Conservation (phyloP, 1,140 invertebrate genomes). For the Caligus rogercresseyi region DNA sequence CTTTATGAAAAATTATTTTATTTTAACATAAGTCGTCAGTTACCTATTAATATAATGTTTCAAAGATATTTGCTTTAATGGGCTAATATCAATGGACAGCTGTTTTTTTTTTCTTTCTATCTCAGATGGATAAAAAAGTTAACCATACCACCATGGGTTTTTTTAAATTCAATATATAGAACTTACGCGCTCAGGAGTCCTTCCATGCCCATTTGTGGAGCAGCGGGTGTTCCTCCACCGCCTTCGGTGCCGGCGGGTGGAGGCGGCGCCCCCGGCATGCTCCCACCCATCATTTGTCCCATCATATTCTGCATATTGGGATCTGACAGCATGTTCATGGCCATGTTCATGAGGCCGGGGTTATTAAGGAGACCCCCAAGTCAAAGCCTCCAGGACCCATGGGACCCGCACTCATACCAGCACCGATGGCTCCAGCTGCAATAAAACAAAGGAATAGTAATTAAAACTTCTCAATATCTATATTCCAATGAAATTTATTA, state of each 20-base stretch:
- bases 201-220: slow-evolving; percentile 20
- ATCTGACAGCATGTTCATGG: slow-evolving; percentile 53
- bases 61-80: no score
- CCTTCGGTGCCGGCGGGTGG: slow-evolving; percentile 20
- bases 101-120: no score
- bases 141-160: no score
- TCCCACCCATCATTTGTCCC: slow-evolving; percentile 29
- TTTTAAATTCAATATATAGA: no score
- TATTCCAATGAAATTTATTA: no score
- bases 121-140: no score
- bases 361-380: slow-evolving; percentile 46
- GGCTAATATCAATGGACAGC: no score
- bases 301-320: slow-evolving; percentile 53
- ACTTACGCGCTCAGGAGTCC: slow-evolving; percentile 23
- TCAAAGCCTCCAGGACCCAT: slow-evolving; percentile 31
- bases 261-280: slow-evolving; percentile 19
- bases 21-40: no score
- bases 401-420: slow-evolving; percentile 25
- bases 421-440: slow-evolving; percentile 21
- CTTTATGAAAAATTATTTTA: no score
- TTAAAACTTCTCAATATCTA: neutral
- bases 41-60: no score
- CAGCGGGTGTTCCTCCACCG: slow-evolving; percentile 22
- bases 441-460: no score
- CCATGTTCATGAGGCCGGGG: slow-evolving; percentile 54